Base-by-base conservation (phyloP, 2,797 vertebrate genomes). In the Notolabrus celidotus region DNA sequence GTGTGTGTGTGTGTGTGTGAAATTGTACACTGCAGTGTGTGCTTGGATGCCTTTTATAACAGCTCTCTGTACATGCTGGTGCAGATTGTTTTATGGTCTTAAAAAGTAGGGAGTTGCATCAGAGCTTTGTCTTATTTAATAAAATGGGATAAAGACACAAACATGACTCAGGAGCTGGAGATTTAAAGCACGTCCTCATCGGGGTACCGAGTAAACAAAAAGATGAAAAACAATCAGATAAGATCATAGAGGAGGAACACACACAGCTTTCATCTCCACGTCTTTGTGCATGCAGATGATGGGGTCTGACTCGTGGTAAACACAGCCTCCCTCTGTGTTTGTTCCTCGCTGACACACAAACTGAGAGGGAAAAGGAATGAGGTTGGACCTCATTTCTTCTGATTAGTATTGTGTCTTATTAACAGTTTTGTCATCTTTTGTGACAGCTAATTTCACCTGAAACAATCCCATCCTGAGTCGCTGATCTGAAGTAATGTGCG, bases 181-280 rank as follows among this genome's bases (percentile, higher is more conserved):
- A 83, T 90, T 86, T 89, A 83, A 85, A 43, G 70, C 78, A 63
- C 10, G 10, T 84, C 75, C 63, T 83, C 82, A 86, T 91, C 83
- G 74, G 79, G 38, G 66, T 71, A 56, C 59, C 71, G 52, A 73
- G 82, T 89, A 91, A 92, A 91, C 89, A 89, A 83, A 86, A 82
- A 84, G 83, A 90, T 88, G 85, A 90, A 86, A 77, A 86, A 71
- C 74, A 80, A 84, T 88, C 84, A 72, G 89, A 93, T 91, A 88
- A 89, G 84, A 88, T 80, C 80, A 82, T n/a, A 82, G 66, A 77
- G 71, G 71, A 75, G 52, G 71, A 87, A 76, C 72, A 77, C 75
- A 51, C 77, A 73, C 73, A 31, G 82, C 88, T 91, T 90, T 88
- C 64, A 88, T 89, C 83, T 87, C 64, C 6, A 17, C 47, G 61